These are phyloP conservation scores for Ditylenchus dipsaci DNA, from an alignment of 1,140 invertebrate genomes.

Conservation along the genomic window DNA sequence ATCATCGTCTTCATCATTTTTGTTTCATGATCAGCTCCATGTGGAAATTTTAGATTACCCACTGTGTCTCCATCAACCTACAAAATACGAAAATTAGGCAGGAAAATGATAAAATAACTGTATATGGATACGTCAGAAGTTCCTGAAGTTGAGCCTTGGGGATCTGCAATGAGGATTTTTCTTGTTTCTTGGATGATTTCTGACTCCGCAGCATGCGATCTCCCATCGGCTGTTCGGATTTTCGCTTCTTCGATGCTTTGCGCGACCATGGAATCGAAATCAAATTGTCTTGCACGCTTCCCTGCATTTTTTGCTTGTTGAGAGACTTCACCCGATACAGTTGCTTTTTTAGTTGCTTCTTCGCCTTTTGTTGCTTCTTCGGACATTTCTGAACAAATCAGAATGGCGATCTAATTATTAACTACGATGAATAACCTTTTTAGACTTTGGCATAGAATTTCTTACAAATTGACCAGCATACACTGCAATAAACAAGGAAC, in stretches of 20 bases:
- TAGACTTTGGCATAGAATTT: no score
- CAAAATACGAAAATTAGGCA: neutral
- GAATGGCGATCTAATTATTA: no score
- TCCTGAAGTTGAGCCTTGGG: constrained; percentile 11
- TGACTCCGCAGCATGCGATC: neutral
- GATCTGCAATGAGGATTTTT: neutral
- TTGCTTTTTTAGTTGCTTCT: constrained; percentile 1
- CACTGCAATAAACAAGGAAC: no score
- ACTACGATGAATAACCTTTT: no score
- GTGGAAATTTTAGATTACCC: constrained; percentile 5
- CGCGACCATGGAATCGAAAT: constrained; percentile 37
- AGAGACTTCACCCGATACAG: neutral
- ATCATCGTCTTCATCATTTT: constrained; percentile 38
- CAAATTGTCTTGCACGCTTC: constrained; percentile 37
- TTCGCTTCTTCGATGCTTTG: constrained; percentile 26
- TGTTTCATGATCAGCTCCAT: constrained; percentile 11
- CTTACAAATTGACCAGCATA: no score
- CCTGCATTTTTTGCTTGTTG: constrained; percentile 16
- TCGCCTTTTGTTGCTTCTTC: neutral
- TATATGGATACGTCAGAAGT: neutral
- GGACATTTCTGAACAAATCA: neutral
- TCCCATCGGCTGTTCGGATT: constrained; percentile 6
- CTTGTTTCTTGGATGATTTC: neutral
- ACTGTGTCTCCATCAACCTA: neutral
- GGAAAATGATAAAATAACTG: no score